Base-by-base conservation (phyloP, 2,888 invertebrate genomes). In the Chironomus riparius region DNA sequence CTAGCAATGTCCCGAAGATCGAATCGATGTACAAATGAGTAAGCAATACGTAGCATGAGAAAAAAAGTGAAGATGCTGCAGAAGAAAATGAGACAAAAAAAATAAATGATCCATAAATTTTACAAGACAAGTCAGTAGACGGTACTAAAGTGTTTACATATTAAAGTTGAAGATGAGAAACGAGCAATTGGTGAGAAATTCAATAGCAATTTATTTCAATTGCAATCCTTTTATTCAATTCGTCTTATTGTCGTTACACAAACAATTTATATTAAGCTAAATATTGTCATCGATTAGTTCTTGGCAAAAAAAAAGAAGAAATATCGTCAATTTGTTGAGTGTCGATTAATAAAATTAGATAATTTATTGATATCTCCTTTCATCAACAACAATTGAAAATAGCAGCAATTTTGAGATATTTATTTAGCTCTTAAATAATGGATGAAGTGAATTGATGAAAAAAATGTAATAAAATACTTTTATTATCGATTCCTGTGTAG, bases 311-410 rank as follows among this genome's bases (percentile, higher is more conserved):
- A 1, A 38, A 38, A 28, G 28, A 38, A 38, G 7, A 73, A 47
- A 28, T 24, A 38, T 18, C 72, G 47, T 73, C 72, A 73, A 73
- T 73, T 61, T 73, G 10, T 15, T 47, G 28, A 73, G 65, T 28
- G 38, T 24, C 61, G 72, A 73, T 73, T 62, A 73, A 73, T 71
- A 71, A 71, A 70, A 71, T 70, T 50, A 22, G 50, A 50, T 71
- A 71, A 56, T 71, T 71, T 71, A 71, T 28, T 65, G 28, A 50
- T n/a, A 50, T n/a, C 47, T 48, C 22, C 18, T 48, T 47, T 10
- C 70, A 38, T 38, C 38, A 38, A 38, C 38, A 38, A 38, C 38
- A 38, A 38, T 38, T 38, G 38, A 38, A 38, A 65, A 24, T 7
- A 28, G 12, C 28, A 68, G 22, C 24, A 68, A 15, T 18, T 21